phyloP scores from a whole-genome alignment of 2,888 invertebrate species.

The Kuschelorhynchus macadamiae region DNA sequence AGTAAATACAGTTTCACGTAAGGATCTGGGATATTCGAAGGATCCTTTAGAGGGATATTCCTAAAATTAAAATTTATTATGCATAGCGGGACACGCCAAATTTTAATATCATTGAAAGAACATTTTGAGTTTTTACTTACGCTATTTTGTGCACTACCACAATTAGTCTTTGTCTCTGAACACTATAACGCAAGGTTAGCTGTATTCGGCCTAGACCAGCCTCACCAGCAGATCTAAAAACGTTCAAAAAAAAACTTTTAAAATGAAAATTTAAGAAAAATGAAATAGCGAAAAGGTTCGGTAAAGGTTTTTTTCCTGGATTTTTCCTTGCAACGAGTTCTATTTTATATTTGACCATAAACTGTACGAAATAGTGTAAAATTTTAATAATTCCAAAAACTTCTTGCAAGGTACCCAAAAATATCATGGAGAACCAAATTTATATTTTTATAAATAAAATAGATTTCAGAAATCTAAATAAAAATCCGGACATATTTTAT shows the following conservation, averaged over 20 bases:
- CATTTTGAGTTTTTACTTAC: slow-evolving; percentile 75
- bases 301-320: too few species aligned
- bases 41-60: slow-evolving; percentile 85
- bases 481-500: too few species aligned
- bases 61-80: slow-evolving; percentile 66
- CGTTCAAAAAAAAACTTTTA: slow-evolving; percentile 14
- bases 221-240: slow-evolving; percentile 75
- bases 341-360: too few species aligned
- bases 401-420: too few species aligned
- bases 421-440: too few species aligned
- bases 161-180: slow-evolving; percentile 84
- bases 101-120: background rate
- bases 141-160: slow-evolving; percentile 91
- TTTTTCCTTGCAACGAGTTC: too few species aligned
- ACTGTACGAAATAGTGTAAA: too few species aligned
- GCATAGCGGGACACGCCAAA: slow-evolving; percentile 68
- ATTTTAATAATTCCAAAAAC: too few species aligned
- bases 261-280: background rate
- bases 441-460: too few species aligned
- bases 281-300: slow-evolving; percentile 1
- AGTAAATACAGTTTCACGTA: slow-evolving; percentile 90
- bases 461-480: too few species aligned
- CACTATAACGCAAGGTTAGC: slow-evolving; percentile 87
- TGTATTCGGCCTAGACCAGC: slow-evolving; percentile 86
- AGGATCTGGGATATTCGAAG: slow-evolving; percentile 87